Conservation (phyloP, 2,888 invertebrate species). For the Exephanes ischioxanthus region DNA sequence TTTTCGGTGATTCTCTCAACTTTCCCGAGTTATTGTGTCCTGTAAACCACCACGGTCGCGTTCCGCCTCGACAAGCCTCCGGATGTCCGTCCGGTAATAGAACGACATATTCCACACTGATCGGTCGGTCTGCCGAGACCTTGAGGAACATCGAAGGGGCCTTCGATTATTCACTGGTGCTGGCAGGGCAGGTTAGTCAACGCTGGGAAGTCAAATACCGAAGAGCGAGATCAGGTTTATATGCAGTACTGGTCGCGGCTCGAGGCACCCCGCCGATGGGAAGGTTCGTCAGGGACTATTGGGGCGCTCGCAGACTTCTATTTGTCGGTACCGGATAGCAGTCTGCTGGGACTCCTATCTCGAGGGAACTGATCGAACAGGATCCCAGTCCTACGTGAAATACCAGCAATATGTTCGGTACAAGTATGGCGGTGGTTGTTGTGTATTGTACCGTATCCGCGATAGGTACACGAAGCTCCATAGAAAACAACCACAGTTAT, state of each 20-base stretch:
- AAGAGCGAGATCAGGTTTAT: constrained; percentile 33
- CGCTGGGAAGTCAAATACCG: constrained; percentile 65
- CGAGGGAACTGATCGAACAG: background rate
- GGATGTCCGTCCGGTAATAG: background rate
- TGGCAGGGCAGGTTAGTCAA: constrained; percentile 27
- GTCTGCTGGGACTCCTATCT: background rate
- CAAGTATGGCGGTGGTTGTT: background rate
- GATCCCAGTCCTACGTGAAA: background rate
- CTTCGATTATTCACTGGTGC: constrained; percentile 43
- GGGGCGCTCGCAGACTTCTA: background rate
- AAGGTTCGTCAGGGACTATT: background rate
- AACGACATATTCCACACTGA: background rate
- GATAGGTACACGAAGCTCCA: constrained; percentile 47
- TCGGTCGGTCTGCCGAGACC: background rate
- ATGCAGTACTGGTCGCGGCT: background rate
- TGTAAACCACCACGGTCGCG: background rate
- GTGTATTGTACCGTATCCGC: constrained; percentile 9
- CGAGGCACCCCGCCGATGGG: constrained; percentile 1
- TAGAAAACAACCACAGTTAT: constrained; percentile 37
- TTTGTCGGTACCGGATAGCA: background rate
- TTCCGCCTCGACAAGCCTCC: background rate
- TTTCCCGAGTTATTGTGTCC: background rate
- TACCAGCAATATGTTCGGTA: background rate
- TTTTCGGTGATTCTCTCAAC: background rate
- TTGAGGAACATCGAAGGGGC: constrained; percentile 5